Evolutionary conservation across 2,888 invertebrate genomes (phyloP).

Genomic region (Pachydiplax longipennis): DNA sequence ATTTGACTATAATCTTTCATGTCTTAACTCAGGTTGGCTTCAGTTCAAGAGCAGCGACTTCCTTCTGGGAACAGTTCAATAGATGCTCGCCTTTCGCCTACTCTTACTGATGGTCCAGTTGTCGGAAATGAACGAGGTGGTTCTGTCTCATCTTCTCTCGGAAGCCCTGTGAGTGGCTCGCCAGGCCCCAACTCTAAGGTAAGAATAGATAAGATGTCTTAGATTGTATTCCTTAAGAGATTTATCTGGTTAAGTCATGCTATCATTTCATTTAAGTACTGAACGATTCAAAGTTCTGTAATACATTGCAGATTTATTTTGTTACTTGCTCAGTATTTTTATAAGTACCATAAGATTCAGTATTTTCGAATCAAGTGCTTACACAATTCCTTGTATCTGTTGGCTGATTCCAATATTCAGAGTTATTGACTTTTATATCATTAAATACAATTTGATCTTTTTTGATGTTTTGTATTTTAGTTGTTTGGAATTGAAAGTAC

Average conservation of each 20-base stretch:
- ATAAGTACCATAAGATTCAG: background rate
- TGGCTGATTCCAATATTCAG: conserved; percentile 24
- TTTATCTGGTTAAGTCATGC: background rate
- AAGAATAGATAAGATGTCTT: background rate
- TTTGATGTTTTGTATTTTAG: background rate
- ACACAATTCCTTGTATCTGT: background rate
- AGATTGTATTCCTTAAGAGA: background rate
- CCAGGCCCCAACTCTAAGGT: conserved; percentile 40
- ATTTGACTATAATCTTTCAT: too few relatives aligned
- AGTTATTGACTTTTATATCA: background rate
- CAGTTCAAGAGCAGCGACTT: conserved; percentile 93
- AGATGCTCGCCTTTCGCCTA: conserved; percentile 71
- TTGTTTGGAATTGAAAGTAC: background rate
- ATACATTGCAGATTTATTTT: background rate
- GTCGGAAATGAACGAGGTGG: conserved; percentile 22
- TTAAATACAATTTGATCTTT: background rate
- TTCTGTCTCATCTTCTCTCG: conserved; percentile 26
- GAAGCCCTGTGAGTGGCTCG: conserved; percentile 37
- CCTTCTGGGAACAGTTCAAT: conserved; percentile 60
- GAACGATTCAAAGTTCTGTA: background rate
- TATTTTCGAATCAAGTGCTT: background rate
- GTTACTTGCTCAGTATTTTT: background rate
- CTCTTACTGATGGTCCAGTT: conserved; percentile 67
- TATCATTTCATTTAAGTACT: background rate
- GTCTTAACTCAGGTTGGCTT: conserved; percentile 76